Conservation (phyloP, 2,113 vertebrate species). For the Zeus faber region DNA sequence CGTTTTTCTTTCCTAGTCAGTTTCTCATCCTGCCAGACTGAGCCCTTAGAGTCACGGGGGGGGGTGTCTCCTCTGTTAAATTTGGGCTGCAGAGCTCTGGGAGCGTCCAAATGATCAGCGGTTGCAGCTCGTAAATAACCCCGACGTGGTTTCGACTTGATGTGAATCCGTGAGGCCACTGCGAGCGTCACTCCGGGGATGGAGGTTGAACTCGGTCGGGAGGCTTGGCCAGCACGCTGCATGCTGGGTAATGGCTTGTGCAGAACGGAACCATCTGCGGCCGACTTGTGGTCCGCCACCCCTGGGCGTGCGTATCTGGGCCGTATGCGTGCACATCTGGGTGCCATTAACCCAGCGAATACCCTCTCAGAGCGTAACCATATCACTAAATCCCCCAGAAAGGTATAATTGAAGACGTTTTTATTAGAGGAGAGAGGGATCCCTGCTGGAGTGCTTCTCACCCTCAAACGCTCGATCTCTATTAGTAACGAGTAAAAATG, state of each 20-base stretch:
- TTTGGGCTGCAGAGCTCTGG: too few species aligned
- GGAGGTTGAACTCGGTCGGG: background rate
- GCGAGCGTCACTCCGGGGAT: background rate
- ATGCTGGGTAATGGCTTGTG: constrained; percentile 16
- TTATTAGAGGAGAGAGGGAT: constrained; percentile 19
- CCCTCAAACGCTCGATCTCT: constrained; percentile 26
- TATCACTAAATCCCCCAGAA: constrained; percentile 21
- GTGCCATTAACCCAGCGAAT: constrained; percentile 35
- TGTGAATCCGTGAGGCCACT: too few species aligned
- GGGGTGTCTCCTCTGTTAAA: too few species aligned
- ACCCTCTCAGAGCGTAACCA: constrained; percentile 30
- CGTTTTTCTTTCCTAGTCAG: too few species aligned
- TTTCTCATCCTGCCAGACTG: too few species aligned
- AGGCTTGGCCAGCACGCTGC: constrained; percentile 11
- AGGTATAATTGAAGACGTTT: constrained; percentile 13
- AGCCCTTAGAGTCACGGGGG: too few species aligned
- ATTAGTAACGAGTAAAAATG: constrained; percentile 9
- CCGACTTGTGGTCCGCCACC: constrained; percentile 41
- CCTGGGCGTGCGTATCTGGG: constrained; percentile 18
- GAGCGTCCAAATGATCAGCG: too few species aligned
- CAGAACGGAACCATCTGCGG: constrained; percentile 49
- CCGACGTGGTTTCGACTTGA: too few species aligned
- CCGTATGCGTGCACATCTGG: constrained; percentile 40
- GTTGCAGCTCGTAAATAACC: too few species aligned
- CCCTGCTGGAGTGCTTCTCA: constrained; percentile 11